Base-by-base conservation (phyloP, 2,888 invertebrate genomes). In the Agrypnus murinus region DNA sequence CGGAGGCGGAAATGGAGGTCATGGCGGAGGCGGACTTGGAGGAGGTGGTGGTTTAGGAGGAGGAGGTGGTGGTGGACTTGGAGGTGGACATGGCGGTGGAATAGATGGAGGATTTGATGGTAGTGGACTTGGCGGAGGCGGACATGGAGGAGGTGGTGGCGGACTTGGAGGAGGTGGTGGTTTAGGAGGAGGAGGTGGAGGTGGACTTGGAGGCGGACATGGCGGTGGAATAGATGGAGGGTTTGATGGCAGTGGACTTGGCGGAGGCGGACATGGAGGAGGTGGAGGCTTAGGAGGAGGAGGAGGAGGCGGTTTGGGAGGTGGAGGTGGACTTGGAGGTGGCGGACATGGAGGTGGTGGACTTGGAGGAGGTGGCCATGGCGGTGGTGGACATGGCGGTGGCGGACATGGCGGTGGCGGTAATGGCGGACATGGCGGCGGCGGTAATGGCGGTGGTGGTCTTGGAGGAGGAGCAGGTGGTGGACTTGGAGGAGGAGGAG, bases 261-360 rank as follows among this genome's bases (percentile, higher is more conserved):
- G 57, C 10, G 58, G 64, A n/a, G n/a, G n/a, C n/a, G n/a, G n/a
- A n/a, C n/a, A n/a, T n/a, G 67, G 59, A 12, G 25, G 58, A 7
- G 55, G 60, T 1, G 65, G 65, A 1, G 65, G 59, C 3, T 32
- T 25, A 15, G 66, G 65, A 8, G 67, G 67, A n/a, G 72, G 73
- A 17, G 4, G 25, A 3, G 66, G 57, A 0, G 69, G 59, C 5
- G 60, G 59, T 19, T 64, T 46, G 4, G 69, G 63, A 10, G 71
- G 71, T 19, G 50, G 58, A 14, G 34, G 38, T 10, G 65, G 59
- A n/a, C 25, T 17, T 32, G 57, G 57, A 1, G 58, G 32, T 4
- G 66, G 50, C 36, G 45, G 45, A 3, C 12, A 64, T 59, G 69
- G 69, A 55, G 58, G 38, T 58, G 58, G 57, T 8, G 32, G 57